Base-by-base conservation (phyloP, 64 coral and sea anemone species). In the Porites lutea region DNA sequence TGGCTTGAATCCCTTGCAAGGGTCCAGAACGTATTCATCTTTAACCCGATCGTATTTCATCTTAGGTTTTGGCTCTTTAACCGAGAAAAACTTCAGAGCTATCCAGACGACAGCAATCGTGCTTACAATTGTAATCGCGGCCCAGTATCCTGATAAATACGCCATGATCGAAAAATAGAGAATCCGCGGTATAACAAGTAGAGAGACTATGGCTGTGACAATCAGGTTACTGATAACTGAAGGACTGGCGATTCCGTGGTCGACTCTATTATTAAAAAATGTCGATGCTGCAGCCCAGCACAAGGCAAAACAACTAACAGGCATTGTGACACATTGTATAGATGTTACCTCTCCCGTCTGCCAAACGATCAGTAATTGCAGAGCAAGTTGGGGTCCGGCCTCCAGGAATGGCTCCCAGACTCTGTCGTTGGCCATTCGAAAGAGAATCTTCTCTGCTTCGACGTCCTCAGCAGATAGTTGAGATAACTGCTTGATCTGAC, bases 1-100 rank as follows among this genome's bases (percentile, higher is more conserved):
- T 68, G 65, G 65, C 65, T 68, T 68, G 65, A 68, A 68, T 68
- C 65, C 65, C 65, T 68, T 68, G 65, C 65, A 15, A 68, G 65
- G 65, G 19, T 19, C 65, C 65, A 68, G 65, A 68, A 68, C 13
- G 65, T 68, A 68, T 68, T 68, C 65, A 68, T 68, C 65, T n/a
- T 18, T 68, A 15, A 6, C 14, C 65, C 16, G 65, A 68, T 68
- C 16, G 65, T 68, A 68, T 19, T 68, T 68, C 65, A 68, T 68
- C 65, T 15, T 18, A 68, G 65, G 12, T 68, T 68, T 68, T 68
- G 65, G 65, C 65, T 68, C 65, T 0, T 68, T 68, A 18, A 68
- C 65, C 19, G 65, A 68, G 65, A 68, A 68, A 68, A 68, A 68
- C 65, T 68, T 68, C 65, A 68, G 65, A 68, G 65, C 10, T 12